Base-by-base conservation (phyloP, 2,113 vertebrate species). In the Rhynchopsitta pachyrhyncha region DNA sequence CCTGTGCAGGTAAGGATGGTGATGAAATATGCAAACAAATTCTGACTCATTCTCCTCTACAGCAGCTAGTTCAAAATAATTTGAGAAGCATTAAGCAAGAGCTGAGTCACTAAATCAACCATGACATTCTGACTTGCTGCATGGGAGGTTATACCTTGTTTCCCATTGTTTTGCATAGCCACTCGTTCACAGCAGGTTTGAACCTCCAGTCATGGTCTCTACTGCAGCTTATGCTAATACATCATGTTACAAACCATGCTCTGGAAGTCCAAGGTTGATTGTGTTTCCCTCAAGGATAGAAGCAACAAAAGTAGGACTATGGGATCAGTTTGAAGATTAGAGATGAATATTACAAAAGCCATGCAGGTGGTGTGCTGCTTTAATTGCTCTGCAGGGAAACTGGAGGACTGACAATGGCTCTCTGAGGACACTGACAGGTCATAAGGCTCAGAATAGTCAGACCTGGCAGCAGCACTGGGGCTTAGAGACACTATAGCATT, bases 11-110 rank as follows among this genome's bases (percentile, higher is more conserved):
- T 80, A 33, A 50, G 53, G 53, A 29, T 33, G 59, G 63, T 74
- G 28, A 55, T 42, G 10, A 94, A 87, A 68, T 23, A 69, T 1
- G 6, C 57, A 47, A 70, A 22, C 9, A 59, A 17, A 28, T 90
- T 89, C 55, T 90, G 90, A 90, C 47, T 94, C 82, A 41, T 83
- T 80, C 55, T 76, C 15, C 77, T 67, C 41, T 31, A 42, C 7
- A 53, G 17, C 1, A 2, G 39, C 12, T 82, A 71, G 52, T 20
- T 47, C 13, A 52, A 66, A 53, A 57, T 74, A 67, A 93, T 83
- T 80, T 77, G 55, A 86, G 53, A 82, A 77, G 50, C 20, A 74
- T 92, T 90, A 77, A 74, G 55, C 42, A 75, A 14, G 37, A 77
- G 63, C 6, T 81, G 90, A 90, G 82, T 88, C 75, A 81, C 39